Evolutionary conservation across 2,888 invertebrate species (phyloP), one percentile per base, ranked within the genome.

Genomic region (Abscondita cerata): DNA sequence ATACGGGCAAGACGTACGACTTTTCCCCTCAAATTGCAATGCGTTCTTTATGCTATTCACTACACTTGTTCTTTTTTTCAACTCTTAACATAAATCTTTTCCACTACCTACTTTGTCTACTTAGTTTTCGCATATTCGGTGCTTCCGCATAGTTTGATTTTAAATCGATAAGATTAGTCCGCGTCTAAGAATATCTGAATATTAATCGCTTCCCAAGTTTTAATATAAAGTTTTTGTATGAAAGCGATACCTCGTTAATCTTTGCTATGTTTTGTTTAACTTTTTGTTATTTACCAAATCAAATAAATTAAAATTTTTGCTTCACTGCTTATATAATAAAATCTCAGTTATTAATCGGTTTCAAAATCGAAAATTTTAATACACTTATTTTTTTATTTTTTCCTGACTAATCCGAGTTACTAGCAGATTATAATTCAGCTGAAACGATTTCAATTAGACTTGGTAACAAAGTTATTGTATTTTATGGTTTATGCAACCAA

Each of bases 31-130:
- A 52, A 57, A 51, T 51, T 57, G 50, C 57, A 44, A 40, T 50
- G 51, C 51, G 57, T 44, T 57, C 18, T 52, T 57, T 57, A 52
- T 57, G 41, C 41, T 51, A 18, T 33, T 51, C 41, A 51, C 51
- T 51, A 52, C 52, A 57, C 57, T 57, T 57, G 57, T 57, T 51
- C n/a, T n/a, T n/a, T n/a, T 57, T 57, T 57, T 57, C 33, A 52
- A 51, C 34, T 57, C 44, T 57, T 25, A 33, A 13, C 44, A 57
- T 57, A 57, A 57, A 57, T 57, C 51, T 57, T 51, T 40, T 31
- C 38, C 44, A 57, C 41, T 44, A 16, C 57, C 52, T 57, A 57
- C 44, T 56, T 50, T 57, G 56, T 56, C 56, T 57, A 31, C 51
- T 41, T 57, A 52, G 16, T 34, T 52, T 36, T 51, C 20, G 51